A percentile compares a stretch with the other conserved stretches of the same genome.
phyloP scores from a whole-genome alignment of 1,140 invertebrate genomes.

The Cotesia glomerata region DNA sequence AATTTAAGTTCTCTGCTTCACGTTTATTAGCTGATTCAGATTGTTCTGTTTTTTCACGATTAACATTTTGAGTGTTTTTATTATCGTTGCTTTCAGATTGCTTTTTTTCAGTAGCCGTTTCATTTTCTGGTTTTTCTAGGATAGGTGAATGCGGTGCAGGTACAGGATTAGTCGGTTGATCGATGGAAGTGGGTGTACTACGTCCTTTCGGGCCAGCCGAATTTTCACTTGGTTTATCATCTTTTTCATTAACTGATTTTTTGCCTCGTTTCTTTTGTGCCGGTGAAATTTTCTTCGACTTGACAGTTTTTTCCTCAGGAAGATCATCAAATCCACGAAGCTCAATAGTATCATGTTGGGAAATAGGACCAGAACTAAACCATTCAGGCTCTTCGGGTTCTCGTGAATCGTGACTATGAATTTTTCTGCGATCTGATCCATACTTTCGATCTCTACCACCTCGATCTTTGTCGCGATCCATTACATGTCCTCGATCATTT shows the following conservation, averaged over 20 bases:
- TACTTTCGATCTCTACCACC: slow-evolving; percentile 57
- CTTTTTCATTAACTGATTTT: slow-evolving; percentile 44
- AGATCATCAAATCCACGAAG: slow-evolving; percentile 86
- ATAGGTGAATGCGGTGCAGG: slow-evolving; percentile 55
- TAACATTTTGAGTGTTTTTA: too few relatives aligned
- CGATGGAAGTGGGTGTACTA: slow-evolving; percentile 55
- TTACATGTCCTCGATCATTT: slow-evolving; percentile 40
- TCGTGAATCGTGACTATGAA: slow-evolving; percentile 57
- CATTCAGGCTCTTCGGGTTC: slow-evolving; percentile 72
- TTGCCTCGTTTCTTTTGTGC: slow-evolving; percentile 58
- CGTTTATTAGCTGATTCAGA: slow-evolving; percentile 31
- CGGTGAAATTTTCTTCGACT: slow-evolving; percentile 60
- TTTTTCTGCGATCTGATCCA: slow-evolving; percentile 60
- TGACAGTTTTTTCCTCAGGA: slow-evolving; percentile 60
- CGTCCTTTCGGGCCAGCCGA: slow-evolving; percentile 52
- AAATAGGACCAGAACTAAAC: slow-evolving; percentile 87
- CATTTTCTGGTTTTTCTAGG: slow-evolving; percentile 44
- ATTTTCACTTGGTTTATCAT: slow-evolving; percentile 44
- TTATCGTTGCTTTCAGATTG: slow-evolving; percentile 27
- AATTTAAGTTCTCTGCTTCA: slow-evolving; percentile 59
- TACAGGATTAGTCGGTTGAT: slow-evolving; percentile 45
- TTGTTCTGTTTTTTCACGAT: slow-evolving; percentile 36
- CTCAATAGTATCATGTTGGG: slow-evolving; percentile 92
- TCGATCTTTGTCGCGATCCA: slow-evolving; percentile 54
- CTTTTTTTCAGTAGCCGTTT: slow-evolving; percentile 40